phyloP scores from a whole-genome alignment of 2,888 invertebrate genomes.

The Lepeophtheirus nordmannii region DNA sequence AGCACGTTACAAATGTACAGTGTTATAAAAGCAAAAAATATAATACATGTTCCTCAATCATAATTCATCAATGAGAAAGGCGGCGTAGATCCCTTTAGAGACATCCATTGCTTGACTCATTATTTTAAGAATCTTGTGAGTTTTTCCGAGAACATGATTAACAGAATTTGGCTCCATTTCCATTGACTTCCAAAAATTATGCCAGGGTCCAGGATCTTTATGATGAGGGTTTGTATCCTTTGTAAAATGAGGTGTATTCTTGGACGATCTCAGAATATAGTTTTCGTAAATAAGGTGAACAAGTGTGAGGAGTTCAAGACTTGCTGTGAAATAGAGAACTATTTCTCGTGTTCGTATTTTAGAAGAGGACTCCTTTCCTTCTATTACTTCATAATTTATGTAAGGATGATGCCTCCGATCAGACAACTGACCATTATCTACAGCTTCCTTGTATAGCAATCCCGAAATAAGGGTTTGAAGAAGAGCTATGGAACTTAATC shows the following conservation, averaged over 20 bases:
- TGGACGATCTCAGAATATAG: background rate
- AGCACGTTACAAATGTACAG: too few relatives aligned
- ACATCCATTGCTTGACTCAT: slow-evolving; percentile 3
- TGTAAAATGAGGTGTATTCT: background rate
- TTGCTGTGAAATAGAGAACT: background rate
- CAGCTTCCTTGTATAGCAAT: background rate
- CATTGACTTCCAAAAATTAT: background rate
- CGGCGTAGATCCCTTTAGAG: slow-evolving; percentile 5
- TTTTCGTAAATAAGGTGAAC: background rate
- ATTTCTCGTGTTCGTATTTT: background rate
- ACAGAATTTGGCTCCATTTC: slow-evolving; percentile 3
- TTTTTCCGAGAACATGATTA: background rate
- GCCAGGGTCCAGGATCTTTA: slow-evolving; percentile 1
- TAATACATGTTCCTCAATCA: too few relatives aligned
- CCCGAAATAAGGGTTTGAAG: background rate
- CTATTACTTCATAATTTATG: background rate
- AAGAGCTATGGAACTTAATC: background rate
- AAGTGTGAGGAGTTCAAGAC: background rate
- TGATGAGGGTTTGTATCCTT: background rate
- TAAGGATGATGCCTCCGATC: background rate
- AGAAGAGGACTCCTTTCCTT: background rate
- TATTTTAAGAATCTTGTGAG: background rate
- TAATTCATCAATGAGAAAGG: background rate
- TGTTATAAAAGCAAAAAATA: too few relatives aligned
- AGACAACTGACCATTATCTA: background rate